Percentiles rank a stretch among this genome's conserved stretches.
These are phyloP conservation scores for Phocoena sinus DNA, from an alignment of 2,113 vertebrate species.

Conservation along the genomic window DNA sequence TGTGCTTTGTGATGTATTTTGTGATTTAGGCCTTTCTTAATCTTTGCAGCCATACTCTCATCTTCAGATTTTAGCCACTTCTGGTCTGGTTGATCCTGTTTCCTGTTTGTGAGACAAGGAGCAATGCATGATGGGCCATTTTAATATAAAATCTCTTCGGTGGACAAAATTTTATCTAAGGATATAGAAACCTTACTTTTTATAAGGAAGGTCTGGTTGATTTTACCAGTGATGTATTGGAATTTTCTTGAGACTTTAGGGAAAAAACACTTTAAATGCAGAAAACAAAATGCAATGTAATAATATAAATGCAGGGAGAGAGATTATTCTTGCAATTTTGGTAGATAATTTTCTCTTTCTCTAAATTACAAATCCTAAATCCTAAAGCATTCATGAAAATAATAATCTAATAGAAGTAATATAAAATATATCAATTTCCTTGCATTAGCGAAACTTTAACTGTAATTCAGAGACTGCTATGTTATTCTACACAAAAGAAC, in stretches of 20 bases:
- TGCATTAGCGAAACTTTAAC: neutral
- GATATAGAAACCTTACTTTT: neutral
- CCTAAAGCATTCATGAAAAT: neutral
- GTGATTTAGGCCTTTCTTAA: neutral
- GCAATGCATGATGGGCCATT: neutral
- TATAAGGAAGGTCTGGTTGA: neutral
- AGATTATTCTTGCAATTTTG: neutral
- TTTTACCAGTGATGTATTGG: neutral
- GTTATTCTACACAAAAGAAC: neutral
- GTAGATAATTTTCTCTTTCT: neutral
- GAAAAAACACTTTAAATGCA: neutral
- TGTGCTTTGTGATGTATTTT: neutral
- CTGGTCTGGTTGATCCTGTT: neutral
- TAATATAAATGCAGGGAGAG: neutral
- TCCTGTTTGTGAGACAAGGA: neutral
- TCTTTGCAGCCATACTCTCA: neutral
- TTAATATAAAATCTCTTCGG: neutral
- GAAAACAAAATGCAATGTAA: neutral
- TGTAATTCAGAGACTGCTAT: neutral
- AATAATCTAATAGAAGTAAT: neutral
- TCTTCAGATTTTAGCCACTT: neutral
- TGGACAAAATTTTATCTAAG: neutral
- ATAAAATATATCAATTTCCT: neutral
- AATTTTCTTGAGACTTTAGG: neutral
- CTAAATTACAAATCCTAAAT: neutral